Percentiles rank a stretch among this genome's conserved stretches.
Evolutionary conservation across 2,888 invertebrate genomes (phyloP).

Genomic region (Heliconius cydno): DNA sequence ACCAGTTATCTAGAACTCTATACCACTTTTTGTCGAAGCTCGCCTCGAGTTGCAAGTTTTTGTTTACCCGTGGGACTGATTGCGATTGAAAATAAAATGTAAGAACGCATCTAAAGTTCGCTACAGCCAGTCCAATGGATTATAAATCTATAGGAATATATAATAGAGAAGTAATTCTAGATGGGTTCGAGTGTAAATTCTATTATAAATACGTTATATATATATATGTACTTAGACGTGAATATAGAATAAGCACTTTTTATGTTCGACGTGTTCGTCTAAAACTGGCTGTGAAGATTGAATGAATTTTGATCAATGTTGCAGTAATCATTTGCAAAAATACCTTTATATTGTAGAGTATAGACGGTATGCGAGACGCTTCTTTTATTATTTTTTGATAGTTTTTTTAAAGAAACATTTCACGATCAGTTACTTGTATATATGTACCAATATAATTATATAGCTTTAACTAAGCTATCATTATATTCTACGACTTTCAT

Average conservation of each 20-base stretch:
- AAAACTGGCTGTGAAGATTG: neutral
- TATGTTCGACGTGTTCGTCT: neutral
- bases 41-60: conserved; percentile 45
- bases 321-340: neutral
- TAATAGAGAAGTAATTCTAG: conserved; percentile 17
- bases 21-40: conserved; percentile 59
- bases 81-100: conserved; percentile 33
- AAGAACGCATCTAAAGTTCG: neutral
- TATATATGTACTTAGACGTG: neutral
- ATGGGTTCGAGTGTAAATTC: neutral
- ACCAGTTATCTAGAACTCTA: conserved; percentile 49
- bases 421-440: neutral
- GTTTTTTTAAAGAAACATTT: neutral
- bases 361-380: too few species aligned
- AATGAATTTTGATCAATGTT: conserved; percentile 9
- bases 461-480: neutral
- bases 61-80: conserved; percentile 40
- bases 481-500: neutral
- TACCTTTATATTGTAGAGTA: neutral
- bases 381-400: neutral
- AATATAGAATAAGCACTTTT: neutral
- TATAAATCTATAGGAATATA: conserved; percentile 6
- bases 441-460: neutral
- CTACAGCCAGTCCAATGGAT: neutral
- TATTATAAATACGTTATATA: conserved; percentile 3